phyloP scores from a whole-genome alignment of 2,888 invertebrate species.

The Eupithecia vulgata region DNA sequence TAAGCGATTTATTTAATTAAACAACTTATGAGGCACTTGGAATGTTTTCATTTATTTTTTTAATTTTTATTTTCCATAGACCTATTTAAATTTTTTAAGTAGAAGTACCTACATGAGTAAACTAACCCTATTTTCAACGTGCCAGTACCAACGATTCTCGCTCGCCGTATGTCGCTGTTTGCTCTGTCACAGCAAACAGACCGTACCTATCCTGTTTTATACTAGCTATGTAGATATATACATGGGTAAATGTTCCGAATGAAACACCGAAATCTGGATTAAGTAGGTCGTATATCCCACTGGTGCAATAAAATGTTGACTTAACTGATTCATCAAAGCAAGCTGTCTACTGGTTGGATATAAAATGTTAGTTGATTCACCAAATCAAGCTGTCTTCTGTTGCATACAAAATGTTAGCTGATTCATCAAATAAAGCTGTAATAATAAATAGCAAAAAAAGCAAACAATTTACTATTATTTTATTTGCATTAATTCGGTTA shows the following conservation, averaged over 20 bases:
- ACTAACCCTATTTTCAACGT: neutral
- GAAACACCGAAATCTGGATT: slow-evolving; percentile 12
- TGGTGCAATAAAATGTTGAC: slow-evolving; percentile 1
- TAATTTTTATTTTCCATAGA: neutral
- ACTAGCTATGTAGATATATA: slow-evolving; percentile 24
- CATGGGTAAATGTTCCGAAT: slow-evolving; percentile 3
- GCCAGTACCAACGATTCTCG: slow-evolving; percentile 41
- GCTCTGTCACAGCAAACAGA: slow-evolving; percentile 44
- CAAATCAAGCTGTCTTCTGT: neutral
- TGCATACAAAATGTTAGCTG: too few species aligned
- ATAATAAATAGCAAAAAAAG: too few species aligned
- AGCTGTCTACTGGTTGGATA: neutral
- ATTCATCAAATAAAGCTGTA: too few species aligned
- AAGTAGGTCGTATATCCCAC: neutral
- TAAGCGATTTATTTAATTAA: too few species aligned
- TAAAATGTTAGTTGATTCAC: neutral
- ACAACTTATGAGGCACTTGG: too few species aligned
- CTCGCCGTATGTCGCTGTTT: slow-evolving; percentile 45
- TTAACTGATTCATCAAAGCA: slow-evolving; percentile 1
- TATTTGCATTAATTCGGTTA: too few species aligned
- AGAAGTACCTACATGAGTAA: neutral
- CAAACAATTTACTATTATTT: too few species aligned
- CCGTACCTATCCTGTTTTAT: slow-evolving; percentile 21
- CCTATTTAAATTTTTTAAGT: neutral
- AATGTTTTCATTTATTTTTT: neutral